A percentile compares a stretch with the other conserved stretches of the same genome.
Evolutionary conservation across 2,113 vertebrate genomes (phyloP).

Genomic region (Odontophorus gujanensis): DNA sequence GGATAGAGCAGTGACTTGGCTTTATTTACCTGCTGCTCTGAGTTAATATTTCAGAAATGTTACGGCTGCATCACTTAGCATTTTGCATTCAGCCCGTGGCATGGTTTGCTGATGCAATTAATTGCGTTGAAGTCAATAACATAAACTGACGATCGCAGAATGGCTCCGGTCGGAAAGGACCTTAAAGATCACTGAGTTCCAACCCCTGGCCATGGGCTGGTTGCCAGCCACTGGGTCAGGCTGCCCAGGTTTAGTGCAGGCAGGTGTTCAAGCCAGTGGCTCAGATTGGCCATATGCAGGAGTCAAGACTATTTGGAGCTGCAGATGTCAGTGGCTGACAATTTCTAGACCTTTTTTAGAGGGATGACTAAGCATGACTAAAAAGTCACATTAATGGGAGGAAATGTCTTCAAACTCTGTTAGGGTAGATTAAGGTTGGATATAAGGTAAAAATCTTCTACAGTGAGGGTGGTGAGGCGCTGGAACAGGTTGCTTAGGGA

Average conservation of each 20-base stretch:
- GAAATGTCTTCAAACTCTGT: not conserved
- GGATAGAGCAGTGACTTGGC: not conserved
- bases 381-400: not conserved
- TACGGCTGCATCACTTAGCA: not conserved
- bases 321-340: rapidly evolving
- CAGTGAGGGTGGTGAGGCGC: too few relatives aligned
- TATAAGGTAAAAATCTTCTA: too few relatives aligned
- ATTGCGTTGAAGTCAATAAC: not conserved
- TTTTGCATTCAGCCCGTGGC: not conserved
- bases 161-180: too few relatives aligned
- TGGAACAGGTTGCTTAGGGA: too few relatives aligned
- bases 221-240: too few relatives aligned
- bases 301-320: not conserved
- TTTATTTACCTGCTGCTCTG: not conserved
- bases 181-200: too few relatives aligned
- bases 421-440: too few relatives aligned
- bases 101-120: not conserved
- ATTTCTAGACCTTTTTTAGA: not conserved
- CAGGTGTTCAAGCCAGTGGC: not conserved
- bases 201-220: too few relatives aligned
- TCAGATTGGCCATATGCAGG: not conserved
- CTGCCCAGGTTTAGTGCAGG: not conserved
- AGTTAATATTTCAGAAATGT: not conserved
- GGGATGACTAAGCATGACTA: rapidly evolving
- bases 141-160: not conserved